Evolutionary conservation across 2,797 vertebrate genomes (phyloP).

Genomic region (Leuciscus waleckii): DNA sequence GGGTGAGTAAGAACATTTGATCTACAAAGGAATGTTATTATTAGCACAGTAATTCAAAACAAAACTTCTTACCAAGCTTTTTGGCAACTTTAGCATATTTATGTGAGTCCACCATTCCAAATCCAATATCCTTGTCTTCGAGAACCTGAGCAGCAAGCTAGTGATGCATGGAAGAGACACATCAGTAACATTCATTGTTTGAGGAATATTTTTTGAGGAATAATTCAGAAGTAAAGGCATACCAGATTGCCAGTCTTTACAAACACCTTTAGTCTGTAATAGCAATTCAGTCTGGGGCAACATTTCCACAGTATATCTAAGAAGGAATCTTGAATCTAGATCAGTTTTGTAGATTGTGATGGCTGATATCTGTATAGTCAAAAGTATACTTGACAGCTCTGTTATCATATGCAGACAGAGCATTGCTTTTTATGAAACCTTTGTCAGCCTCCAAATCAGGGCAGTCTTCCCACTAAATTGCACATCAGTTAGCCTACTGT

Average conservation of each 20-base stretch:
- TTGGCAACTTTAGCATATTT: conserved; percentile 91
- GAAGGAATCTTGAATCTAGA: neutral
- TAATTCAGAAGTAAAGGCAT: neutral
- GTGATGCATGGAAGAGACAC: conserved; percentile 53
- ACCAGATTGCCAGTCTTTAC: neutral
- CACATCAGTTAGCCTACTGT: conserved; percentile 32
- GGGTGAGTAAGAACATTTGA: neutral
- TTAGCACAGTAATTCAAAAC: neutral
- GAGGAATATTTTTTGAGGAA: neutral
- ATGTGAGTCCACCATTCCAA: conserved; percentile 91
- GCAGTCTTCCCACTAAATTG: conserved; percentile 46
- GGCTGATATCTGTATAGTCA: neutral
- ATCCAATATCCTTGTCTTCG: conserved; percentile 91
- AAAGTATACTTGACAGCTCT: neutral
- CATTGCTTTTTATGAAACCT: neutral
- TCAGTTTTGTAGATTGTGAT: neutral
- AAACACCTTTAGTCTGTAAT: neutral
- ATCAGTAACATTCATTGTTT: conserved; percentile 33
- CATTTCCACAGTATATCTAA: neutral
- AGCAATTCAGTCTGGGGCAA: conserved; percentile 7
- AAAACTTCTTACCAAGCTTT: conserved; percentile 84
- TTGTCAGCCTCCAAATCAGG: conserved; percentile 51
- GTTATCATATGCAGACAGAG: neutral
- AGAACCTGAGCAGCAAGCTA: conserved; percentile 94
- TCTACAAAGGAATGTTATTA: neutral